Base-by-base conservation (phyloP, 2,797 vertebrate species). In the Scyliorhinus canicula region DNA sequence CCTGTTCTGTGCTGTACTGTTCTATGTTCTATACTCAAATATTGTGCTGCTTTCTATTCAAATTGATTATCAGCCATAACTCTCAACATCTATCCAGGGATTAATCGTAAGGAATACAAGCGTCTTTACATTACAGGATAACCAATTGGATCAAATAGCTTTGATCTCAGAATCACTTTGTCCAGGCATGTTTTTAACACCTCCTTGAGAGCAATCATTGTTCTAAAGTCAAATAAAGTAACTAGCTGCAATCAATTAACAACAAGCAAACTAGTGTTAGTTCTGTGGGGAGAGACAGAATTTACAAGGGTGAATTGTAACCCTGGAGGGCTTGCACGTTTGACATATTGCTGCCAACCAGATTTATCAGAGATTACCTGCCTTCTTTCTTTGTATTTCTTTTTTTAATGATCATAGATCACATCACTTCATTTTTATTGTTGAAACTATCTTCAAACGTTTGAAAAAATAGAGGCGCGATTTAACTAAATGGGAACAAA, bases 221-320 rank as follows among this genome's bases (percentile, higher is more conserved):
- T 93, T 63, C 57, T 28, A 40, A 93, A 93, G 90, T 44, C n/a
- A 93, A 93, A 93, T 93, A 65, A 65, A 63, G n/a, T 67, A 65
- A 67, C 44, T 65, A 40, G 60, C 21, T 93, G 90, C 60, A 21
- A 65, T 63, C 90, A 93, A 44, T 93, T 65, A 65, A 65, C n/a
- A 65, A 21, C n/a, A 63, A 65, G 90, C 19, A 93, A 65, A 65
- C 1, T n/a, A 40, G 55, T 90, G 35, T 90, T 60, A 60, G 86
- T 21, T 90, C 55, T 90, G 52, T 60, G n/a, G 7, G 26, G 21
- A 93, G n/a, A 67, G n/a, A 65, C 7, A 40, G 21, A 60, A 28
- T 93, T 93, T 65, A 93, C n/a, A 65, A 55, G 90, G 63, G 35
- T 93, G 90, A 93, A 65, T 63, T 44, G n/a, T 47, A 93, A 93